These are phyloP conservation scores for Myopa testacea DNA, from an alignment of 2,888 invertebrate genomes.

Conservation along the genomic window DNA sequence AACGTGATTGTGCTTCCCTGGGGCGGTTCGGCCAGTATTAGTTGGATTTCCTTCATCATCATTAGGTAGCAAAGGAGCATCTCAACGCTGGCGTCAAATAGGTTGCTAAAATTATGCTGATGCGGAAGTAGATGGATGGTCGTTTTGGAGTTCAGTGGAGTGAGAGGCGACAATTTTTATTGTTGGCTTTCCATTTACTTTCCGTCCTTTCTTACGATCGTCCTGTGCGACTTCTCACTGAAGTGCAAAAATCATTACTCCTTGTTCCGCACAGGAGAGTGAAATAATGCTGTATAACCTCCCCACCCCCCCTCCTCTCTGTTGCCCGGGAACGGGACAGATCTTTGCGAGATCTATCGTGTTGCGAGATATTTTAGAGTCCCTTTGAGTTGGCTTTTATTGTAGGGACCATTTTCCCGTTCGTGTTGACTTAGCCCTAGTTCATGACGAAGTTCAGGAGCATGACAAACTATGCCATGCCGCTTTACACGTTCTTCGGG, in stretches of 20 bases:
- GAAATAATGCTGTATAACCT: constrained; percentile 42
- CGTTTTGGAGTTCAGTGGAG: background rate
- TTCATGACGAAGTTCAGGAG: too few relatives aligned
- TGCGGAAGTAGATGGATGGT: background rate
- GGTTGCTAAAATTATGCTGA: background rate
- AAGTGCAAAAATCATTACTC: constrained; percentile 41
- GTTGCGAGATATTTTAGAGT: constrained; percentile 62
- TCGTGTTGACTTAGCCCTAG: too few relatives aligned
- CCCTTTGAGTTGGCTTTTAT: constrained; percentile 18
- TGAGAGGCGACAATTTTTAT: constrained; percentile 13
- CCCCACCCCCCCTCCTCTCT: constrained; percentile 14
- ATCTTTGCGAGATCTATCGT: constrained; percentile 44
- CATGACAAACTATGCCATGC: constrained; percentile 50
- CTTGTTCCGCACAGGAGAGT: constrained; percentile 41
- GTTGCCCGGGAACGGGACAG: constrained; percentile 18
- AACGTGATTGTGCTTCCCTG: constrained; percentile 56
- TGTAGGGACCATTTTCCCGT: too few relatives aligned
- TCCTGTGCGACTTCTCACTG: constrained; percentile 25
- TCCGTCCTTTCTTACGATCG: constrained; percentile 42
- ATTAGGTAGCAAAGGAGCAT: constrained; percentile 28
- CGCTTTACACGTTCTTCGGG: constrained; percentile 47
- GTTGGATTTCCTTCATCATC: constrained; percentile 40
- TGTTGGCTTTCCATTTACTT: constrained; percentile 24
- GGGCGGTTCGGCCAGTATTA: constrained; percentile 49
- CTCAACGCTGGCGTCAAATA: background rate